These are phyloP conservation scores for Elephas maximus DNA, from an alignment of 2,113 vertebrate species.

Conservation along the genomic window DNA sequence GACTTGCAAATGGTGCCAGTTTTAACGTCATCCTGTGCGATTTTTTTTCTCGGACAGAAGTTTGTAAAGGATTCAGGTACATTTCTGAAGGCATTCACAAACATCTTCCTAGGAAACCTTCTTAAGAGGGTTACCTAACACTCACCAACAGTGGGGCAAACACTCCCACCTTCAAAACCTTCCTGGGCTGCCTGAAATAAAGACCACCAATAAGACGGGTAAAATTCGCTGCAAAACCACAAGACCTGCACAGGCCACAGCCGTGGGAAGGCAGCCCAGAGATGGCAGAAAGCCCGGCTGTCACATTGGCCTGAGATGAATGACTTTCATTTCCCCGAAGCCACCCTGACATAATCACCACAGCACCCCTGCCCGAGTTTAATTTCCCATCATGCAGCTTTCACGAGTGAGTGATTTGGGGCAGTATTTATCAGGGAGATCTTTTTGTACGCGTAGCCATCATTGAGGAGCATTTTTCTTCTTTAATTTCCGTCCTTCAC, in stretches of 20 bases:
- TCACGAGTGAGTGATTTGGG: background rate
- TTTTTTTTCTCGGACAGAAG: background rate
- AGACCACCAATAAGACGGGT: background rate
- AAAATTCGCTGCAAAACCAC: rapidly evolving
- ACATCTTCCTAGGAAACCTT: background rate
- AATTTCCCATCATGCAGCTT: background rate
- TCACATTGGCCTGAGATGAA: background rate
- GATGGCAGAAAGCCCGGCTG: background rate
- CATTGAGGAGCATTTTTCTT: background rate
- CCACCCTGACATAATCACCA: background rate
- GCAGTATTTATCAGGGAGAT: background rate
- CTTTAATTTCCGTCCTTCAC: background rate
- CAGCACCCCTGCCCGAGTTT: background rate
- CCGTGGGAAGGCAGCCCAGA: background rate
- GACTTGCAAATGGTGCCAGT: too few species aligned
- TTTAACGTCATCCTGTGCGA: too few species aligned
- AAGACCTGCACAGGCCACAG: background rate
- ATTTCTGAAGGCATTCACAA: background rate
- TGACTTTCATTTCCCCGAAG: conserved; percentile 28
- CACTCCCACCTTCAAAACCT: background rate
- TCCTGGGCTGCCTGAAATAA: background rate
- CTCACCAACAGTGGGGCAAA: background rate
- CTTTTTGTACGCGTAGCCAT: background rate
- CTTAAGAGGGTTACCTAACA: background rate
- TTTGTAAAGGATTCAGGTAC: background rate